Conservation (phyloP, 2,888 invertebrate species). For the Tachystola acroxantha region DNA sequence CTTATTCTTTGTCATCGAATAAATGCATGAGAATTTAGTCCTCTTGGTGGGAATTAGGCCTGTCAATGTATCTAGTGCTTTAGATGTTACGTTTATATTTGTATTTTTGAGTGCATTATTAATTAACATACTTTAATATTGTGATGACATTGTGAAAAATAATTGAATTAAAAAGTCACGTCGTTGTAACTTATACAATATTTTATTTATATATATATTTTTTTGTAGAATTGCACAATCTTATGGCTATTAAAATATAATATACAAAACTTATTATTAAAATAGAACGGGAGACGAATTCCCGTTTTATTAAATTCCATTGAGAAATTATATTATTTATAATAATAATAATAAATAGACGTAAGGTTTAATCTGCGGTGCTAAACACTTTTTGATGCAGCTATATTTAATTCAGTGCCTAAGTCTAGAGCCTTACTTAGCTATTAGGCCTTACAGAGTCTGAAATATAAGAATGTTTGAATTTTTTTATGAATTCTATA, state of each 20-base stretch:
- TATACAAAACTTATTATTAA: too few relatives aligned
- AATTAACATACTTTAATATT: not conserved
- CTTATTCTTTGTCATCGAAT: too few relatives aligned
- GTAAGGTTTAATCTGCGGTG: not conserved
- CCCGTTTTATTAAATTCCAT: too few relatives aligned
- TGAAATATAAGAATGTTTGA: conserved; percentile 5
- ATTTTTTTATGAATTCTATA: conserved; percentile 11
- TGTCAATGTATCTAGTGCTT: too few relatives aligned
- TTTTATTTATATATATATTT: not conserved
- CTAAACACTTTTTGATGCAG: conserved; percentile 1
- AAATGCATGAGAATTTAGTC: too few relatives aligned
- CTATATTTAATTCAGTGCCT: not conserved
- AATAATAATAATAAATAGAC: too few relatives aligned
- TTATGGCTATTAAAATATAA: not conserved
- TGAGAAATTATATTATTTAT: too few relatives aligned
- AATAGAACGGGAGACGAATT: too few relatives aligned
- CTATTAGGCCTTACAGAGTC: not conserved
- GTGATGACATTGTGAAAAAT: not conserved
- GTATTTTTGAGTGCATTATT: not conserved
- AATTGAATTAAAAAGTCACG: too few relatives aligned
- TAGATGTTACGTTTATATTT: not conserved
- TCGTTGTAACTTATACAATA: too few relatives aligned
- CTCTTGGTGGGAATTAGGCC: too few relatives aligned
- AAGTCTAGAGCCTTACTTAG: not conserved
- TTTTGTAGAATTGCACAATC: not conserved